Evolutionary conservation across 2,797 vertebrate genomes (phyloP).

Genomic region (Cheirogaleus major): DNA sequence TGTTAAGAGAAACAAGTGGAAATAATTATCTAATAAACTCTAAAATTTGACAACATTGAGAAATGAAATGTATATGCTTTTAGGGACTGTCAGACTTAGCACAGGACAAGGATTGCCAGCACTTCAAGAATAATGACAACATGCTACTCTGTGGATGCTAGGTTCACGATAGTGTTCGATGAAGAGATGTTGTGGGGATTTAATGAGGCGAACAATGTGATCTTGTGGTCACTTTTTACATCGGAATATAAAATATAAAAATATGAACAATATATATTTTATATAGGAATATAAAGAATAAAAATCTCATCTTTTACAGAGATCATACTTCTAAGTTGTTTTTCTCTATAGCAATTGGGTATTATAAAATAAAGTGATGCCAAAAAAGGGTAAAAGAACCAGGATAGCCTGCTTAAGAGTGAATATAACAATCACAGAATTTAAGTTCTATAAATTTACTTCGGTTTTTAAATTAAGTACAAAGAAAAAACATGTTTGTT

Average conservation of each 20-base stretch:
- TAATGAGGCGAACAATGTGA: not conserved
- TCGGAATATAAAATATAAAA: not conserved
- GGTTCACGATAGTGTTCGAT: not conserved
- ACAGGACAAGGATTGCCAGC: not conserved
- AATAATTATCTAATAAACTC: not conserved
- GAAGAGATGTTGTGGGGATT: not conserved
- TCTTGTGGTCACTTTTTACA: not conserved
- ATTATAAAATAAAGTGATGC: not conserved
- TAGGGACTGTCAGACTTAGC: not conserved
- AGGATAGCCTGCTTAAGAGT: not conserved
- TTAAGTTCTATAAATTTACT: not conserved
- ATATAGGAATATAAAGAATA: not conserved
- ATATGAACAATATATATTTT: too few relatives aligned
- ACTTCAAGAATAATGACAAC: not conserved
- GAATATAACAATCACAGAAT: not conserved
- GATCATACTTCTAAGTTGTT: not conserved
- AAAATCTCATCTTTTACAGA: not conserved
- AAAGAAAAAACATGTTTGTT: not conserved
- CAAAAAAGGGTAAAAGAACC: not conserved
- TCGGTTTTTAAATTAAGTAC: not conserved
- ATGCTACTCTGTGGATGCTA: accelerated
- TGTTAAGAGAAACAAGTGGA: not conserved
- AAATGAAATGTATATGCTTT: not conserved
- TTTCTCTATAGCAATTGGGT: not conserved
- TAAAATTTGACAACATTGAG: not conserved